Evolutionary conservation across 2,888 invertebrate species (phyloP), one percentile per base, ranked within the genome.

Genomic region (Pheosia tremula): DNA sequence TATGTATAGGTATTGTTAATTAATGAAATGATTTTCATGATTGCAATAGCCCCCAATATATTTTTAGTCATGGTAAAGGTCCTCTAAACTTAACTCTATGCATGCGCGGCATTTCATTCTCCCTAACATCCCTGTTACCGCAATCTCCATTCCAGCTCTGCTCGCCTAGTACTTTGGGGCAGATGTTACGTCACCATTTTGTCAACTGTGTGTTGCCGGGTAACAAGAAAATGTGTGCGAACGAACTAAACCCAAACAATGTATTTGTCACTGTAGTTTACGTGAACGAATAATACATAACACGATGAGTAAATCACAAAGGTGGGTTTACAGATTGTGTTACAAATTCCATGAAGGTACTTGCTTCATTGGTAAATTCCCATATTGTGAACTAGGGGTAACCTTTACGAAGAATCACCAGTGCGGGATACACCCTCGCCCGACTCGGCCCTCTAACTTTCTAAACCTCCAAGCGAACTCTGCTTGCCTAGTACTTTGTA

Each of bases 161-260:
- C 55, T 70, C 56, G 71, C 88, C 87, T 88, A 67, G 88, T 88
- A 85, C 64, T 75, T 71, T 69, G 68, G 80, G 74, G 71, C 75
- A 80, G 79, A 71, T 72, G 77, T 88, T 88, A 86, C 88, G 88
- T 88, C 88, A 88, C 75, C 78, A 75, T 78, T 71, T 78, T 78
- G 79, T 77, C 66, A 67, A 63, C 62, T 61, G 55, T 58, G 61
- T 7, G 47, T 56, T 56, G 39, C 56, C 43, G 24, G 55, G 55
- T 38, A 54, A 54, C 37, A 36, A 38, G 61, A 43, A 43, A 62
- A 38, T 54, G 54, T 54, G 11, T 54, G 54, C 8, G 54, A 38
- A 9, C 38, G 8, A 9, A 10, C 4, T 54, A 9, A 9, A 10
- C 4, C 9, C 9, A 9, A 9, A 43, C 9, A 9, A 8, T 43